These are phyloP conservation scores for Zootermopsis nevadensis DNA, from an alignment of 2,888 invertebrate genomes.

Conservation along the genomic window DNA sequence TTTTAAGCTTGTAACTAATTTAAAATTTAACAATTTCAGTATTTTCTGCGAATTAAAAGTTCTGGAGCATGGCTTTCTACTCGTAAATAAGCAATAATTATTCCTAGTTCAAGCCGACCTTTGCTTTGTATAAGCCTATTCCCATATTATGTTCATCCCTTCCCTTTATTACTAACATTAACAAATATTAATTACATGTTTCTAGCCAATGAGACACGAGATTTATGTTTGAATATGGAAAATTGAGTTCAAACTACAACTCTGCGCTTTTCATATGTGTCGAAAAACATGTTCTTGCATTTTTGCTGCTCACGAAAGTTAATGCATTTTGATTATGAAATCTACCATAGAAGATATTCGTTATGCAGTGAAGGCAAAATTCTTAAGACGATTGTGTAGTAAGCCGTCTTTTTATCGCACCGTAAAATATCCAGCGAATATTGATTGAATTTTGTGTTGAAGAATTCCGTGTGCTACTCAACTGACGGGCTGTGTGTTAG, in stretches of 20 bases:
- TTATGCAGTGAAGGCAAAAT: no score
- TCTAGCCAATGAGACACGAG: not conserved
- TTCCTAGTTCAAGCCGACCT: not conserved
- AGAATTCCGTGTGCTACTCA: no score
- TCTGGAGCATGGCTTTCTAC: not conserved
- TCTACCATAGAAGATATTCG: no score
- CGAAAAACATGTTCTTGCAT: not conserved
- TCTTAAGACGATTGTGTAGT: no score
- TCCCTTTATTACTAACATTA: not conserved
- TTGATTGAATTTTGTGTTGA: no score
- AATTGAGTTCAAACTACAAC: no score
- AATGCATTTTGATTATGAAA: not conserved
- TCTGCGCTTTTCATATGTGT: no score
- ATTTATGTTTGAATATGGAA: not conserved
- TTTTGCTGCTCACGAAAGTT: not conserved
- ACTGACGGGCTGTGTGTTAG: no score
- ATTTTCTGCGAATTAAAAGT: not conserved
- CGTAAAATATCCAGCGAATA: no score
- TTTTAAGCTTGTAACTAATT: not conserved
- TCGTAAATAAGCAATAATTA: not conserved
- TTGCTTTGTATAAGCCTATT: not conserved
- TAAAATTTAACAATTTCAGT: not conserved
- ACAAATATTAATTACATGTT: not conserved
- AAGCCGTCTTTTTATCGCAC: no score
- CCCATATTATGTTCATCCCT: not conserved